Conservation (phyloP, 2,797 vertebrate species). For the Capromys pilorides region DNA sequence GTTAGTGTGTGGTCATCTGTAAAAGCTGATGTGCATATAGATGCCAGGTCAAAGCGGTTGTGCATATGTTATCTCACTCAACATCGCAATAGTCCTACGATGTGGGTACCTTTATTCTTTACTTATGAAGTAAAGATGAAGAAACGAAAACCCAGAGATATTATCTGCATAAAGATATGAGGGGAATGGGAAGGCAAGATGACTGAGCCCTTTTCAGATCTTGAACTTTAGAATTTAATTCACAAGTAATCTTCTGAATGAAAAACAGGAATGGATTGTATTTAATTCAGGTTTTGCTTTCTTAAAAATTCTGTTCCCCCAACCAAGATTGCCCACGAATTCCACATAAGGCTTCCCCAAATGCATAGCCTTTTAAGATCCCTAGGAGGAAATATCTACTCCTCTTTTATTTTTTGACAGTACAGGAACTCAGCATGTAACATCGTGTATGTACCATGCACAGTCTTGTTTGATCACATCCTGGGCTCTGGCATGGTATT, state of each 20-base stretch:
- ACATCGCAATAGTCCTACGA: neutral
- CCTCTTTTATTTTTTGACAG: neutral
- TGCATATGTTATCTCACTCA: neutral
- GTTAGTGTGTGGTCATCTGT: too few species aligned
- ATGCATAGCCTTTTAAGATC: neutral
- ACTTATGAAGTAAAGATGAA: neutral
- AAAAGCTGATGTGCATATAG: neutral
- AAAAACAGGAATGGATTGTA: neutral
- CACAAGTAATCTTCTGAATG: neutral
- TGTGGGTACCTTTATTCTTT: neutral
- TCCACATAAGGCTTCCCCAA: neutral
- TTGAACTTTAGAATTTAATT: neutral
- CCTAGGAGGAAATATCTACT: neutral
- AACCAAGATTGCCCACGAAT: neutral
- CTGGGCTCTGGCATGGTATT: neutral
- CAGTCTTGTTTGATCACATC: neutral
- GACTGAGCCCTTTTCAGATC: neutral
- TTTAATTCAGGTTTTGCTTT: neutral
- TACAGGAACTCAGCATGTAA: neutral
- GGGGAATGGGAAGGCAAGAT: neutral
- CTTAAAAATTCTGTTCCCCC: neutral
- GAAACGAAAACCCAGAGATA: neutral
- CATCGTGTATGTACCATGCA: neutral
- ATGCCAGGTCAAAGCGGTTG: too few species aligned
- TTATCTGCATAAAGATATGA: neutral